phyloP scores from a whole-genome alignment of 2,888 invertebrate species.

The Hemicrepidius hirtus region DNA sequence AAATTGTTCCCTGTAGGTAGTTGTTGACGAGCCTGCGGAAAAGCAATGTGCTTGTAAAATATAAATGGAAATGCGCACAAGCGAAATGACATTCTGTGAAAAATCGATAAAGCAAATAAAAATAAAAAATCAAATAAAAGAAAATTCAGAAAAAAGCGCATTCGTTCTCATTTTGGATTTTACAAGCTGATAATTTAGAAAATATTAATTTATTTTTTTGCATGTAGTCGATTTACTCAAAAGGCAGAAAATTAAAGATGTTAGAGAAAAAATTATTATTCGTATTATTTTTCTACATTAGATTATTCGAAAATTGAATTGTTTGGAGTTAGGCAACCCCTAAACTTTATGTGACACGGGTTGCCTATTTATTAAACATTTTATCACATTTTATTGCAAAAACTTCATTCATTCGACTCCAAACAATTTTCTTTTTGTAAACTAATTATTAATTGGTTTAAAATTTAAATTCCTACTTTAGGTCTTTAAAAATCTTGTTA shows the following conservation, averaged over 20 bases:
- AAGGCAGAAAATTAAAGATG: constrained; percentile 24
- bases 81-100: constrained; percentile 9
- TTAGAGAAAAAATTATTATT: background rate
- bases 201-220: constrained; percentile 4
- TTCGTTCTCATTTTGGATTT: constrained; percentile 25
- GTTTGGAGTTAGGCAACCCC: too few relatives aligned
- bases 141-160: constrained; percentile 22
- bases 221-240: background rate
- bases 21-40: constrained; percentile 32
- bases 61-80: constrained; percentile 45
- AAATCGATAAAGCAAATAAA: constrained; percentile 12
- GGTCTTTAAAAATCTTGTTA: too few relatives aligned
- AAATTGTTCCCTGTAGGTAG: constrained; percentile 44
- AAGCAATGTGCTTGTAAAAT: constrained; percentile 48
- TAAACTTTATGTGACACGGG: too few relatives aligned
- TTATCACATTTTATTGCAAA: too few relatives aligned
- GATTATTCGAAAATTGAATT: too few relatives aligned
- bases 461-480: too few relatives aligned
- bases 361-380: too few relatives aligned
- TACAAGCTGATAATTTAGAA: constrained; percentile 31
- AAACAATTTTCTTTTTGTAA: too few relatives aligned
- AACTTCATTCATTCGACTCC: too few relatives aligned
- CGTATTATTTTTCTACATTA: too few relatives aligned
- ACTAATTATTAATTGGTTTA: too few relatives aligned
- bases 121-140: background rate